phyloP scores from a whole-genome alignment of 2,797 vertebrate genomes.

The Allobates femoralis region DNA sequence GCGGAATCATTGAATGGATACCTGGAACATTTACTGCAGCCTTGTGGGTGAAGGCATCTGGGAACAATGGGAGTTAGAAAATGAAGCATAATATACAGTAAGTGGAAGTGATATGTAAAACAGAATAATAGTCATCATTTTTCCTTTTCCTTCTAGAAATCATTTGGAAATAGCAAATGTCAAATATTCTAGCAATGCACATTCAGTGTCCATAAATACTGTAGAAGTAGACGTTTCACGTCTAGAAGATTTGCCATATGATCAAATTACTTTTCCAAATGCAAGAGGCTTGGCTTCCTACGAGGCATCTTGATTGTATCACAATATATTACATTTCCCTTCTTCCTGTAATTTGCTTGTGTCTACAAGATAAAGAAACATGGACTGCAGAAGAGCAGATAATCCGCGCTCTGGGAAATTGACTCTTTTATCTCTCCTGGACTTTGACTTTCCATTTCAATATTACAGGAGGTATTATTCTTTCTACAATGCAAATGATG shows the following conservation, averaged over 20 bases:
- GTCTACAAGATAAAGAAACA: conserved; percentile 50
- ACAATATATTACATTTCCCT: conserved; percentile 29
- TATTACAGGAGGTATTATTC: background rate
- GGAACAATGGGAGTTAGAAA: background rate
- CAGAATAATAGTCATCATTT: background rate
- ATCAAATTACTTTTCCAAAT: conserved; percentile 31
- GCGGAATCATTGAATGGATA: background rate
- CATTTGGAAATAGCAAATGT: background rate
- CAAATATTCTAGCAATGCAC: background rate
- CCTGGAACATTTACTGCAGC: background rate
- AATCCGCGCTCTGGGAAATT: conserved; percentile 15
- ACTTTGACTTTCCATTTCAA: background rate
- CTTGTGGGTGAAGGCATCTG: background rate
- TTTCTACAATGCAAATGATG: background rate
- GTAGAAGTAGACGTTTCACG: background rate
- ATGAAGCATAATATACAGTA: background rate
- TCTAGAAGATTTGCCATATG: conserved; percentile 2
- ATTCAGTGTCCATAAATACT: background rate
- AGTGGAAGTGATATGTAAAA: background rate
- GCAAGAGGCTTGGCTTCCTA: background rate
- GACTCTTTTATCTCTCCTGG: conserved; percentile 1
- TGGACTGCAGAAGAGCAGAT: conserved; percentile 8
- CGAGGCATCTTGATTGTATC: conserved; percentile 17
- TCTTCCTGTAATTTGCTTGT: conserved; percentile 54
- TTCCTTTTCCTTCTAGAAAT: background rate